A percentile compares a stretch with the other conserved stretches of the same genome.
These are phyloP conservation scores for Gymnoscelis rufifasciata DNA, from an alignment of 2,888 invertebrate species.

Conservation along the genomic window DNA sequence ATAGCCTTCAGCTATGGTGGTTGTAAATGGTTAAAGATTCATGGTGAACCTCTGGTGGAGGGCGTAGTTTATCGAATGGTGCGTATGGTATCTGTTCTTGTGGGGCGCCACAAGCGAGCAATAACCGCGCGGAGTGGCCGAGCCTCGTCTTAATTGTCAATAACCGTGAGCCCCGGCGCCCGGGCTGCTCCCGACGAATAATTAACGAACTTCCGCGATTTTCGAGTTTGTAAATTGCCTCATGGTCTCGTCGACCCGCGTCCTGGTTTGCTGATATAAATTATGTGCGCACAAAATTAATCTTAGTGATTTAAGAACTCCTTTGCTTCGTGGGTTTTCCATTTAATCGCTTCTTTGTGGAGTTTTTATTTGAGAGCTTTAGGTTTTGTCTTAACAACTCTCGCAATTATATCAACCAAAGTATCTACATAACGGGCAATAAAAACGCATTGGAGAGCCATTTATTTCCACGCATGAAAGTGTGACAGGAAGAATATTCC, in stretches of 20 bases:
- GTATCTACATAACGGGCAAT: conserved; percentile 5
- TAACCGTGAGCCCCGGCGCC: conserved; percentile 69
- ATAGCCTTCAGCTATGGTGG: conserved; percentile 30
- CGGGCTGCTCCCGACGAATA: conserved; percentile 66
- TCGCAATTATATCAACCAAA: too few relatives aligned
- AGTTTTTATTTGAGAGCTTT: conserved; percentile 11
- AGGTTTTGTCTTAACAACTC: too few relatives aligned
- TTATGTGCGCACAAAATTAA: conserved; percentile 74
- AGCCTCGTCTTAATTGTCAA: conserved; percentile 75
- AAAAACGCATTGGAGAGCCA: conserved; percentile 4
- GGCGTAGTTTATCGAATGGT: conserved; percentile 52
- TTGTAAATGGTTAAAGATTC: conserved; percentile 32
- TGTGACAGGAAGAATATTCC: conserved; percentile 11
- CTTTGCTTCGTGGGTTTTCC: conserved; percentile 48
- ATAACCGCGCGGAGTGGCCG: conserved; percentile 61
- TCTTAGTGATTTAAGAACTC: conserved; percentile 69
- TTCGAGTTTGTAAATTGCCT: conserved; percentile 78
- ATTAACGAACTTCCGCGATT: conserved; percentile 79
- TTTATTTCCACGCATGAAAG: conserved; percentile 7
- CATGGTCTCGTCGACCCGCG: conserved; percentile 73
- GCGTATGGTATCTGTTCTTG: conserved; percentile 37
- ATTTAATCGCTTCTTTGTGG: conserved; percentile 24
- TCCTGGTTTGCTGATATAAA: conserved; percentile 72
- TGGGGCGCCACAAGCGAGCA: conserved; percentile 53
- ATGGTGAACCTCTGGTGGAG: conserved; percentile 36